Percentiles rank a stretch among this genome's conserved stretches.
Evolutionary conservation across 2,797 vertebrate species (phyloP).

Genomic region (Delichon dasypus): DNA sequence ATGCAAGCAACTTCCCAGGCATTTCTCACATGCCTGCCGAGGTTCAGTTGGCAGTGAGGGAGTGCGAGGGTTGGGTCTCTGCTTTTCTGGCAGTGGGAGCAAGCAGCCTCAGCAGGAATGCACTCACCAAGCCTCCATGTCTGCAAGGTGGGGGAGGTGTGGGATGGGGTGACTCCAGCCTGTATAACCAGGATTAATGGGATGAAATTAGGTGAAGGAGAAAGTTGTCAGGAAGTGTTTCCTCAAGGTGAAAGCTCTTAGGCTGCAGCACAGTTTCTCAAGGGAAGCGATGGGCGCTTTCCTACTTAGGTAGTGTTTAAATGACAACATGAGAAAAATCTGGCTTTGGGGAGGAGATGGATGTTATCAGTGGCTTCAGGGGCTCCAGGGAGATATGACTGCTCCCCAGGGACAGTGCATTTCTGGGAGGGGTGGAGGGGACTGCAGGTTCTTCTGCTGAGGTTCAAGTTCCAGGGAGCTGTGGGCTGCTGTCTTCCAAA

Average conservation of each 20-base stretch:
- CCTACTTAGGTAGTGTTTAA: neutral
- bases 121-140: neutral
- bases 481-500: neutral
- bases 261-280: neutral
- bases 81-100: neutral
- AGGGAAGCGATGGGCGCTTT: neutral
- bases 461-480: neutral
- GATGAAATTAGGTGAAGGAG: slow-evolving; percentile 33
- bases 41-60: neutral
- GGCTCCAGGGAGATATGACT: neutral
- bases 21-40: neutral
- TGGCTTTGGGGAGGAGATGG: neutral
- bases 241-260: slow-evolving; percentile 44
- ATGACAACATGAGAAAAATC: neutral
- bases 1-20: neutral
- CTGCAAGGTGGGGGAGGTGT: neutral
- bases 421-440: neutral
- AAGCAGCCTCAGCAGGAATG: neutral
- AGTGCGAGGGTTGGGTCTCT: neutral
- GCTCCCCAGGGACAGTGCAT: neutral
- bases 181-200: slow-evolving; percentile 13
- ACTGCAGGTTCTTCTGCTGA: neutral
- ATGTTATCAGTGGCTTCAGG: neutral
- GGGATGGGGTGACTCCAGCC: neutral
- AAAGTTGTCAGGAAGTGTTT: slow-evolving; percentile 6